Conservation (phyloP, 1,140 invertebrate species). For the Caerostris extrusa region DNA sequence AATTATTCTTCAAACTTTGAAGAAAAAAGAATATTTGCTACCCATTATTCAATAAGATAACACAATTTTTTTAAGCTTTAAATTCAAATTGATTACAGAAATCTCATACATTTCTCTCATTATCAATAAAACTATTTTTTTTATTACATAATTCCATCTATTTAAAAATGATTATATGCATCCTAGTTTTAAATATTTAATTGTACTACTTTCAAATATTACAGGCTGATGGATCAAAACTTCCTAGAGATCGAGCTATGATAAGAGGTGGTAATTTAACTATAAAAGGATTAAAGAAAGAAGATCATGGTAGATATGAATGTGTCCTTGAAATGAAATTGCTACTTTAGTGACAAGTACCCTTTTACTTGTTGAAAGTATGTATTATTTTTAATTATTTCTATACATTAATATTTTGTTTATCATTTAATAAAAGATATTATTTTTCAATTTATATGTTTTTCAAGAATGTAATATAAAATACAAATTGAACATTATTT, state of each 20-base stretch:
- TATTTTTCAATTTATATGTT: background rate
- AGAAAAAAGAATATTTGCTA: no score
- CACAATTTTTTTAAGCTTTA: no score
- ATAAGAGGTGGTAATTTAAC: constrained; percentile 93
- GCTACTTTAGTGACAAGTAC: constrained; percentile 94
- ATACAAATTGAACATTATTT: no score
- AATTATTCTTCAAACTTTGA: no score
- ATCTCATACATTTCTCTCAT: no score
- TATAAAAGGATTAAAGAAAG: constrained; percentile 91
- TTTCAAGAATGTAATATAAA: background rate
- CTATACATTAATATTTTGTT: background rate
- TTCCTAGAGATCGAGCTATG: constrained; percentile 90
- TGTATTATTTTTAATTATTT: constrained; percentile 76
- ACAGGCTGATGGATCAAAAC: constrained; percentile 89
- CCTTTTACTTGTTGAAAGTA: constrained; percentile 92
- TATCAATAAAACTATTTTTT: no score
- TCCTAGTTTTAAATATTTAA: background rate
- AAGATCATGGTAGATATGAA: constrained; percentile 97
- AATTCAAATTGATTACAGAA: no score
- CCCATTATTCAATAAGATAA: no score
- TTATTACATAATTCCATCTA: no score
- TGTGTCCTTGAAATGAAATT: constrained; percentile 97
- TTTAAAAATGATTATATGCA: no score
- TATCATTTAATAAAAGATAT: background rate
- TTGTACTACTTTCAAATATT: constrained; percentile 49